Evolutionary conservation across 2,797 vertebrate species (phyloP).

Genomic region (Falco berigora): DNA sequence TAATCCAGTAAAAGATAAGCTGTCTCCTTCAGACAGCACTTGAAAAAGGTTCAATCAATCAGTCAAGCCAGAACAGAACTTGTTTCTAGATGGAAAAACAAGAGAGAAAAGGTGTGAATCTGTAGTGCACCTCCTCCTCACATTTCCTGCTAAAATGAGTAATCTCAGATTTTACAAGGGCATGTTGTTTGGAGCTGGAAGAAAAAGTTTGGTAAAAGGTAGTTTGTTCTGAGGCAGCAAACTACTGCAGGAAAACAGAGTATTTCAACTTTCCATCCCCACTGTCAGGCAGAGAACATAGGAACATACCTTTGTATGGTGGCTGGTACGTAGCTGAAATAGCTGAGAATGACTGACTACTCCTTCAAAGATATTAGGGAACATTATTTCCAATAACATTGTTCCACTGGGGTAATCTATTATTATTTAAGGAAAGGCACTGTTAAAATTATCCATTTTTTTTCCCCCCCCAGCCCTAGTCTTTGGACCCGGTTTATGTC

Average conservation of each 20-base stretch:
- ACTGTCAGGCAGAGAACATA: background rate
- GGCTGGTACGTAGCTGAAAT: background rate
- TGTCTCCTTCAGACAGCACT: slow-evolving; percentile 7
- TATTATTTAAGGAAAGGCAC: background rate
- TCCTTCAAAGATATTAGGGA: background rate
- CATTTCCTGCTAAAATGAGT: slow-evolving; percentile 22
- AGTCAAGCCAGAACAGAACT: slow-evolving; percentile 20
- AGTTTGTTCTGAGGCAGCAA: background rate
- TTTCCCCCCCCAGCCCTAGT: background rate
- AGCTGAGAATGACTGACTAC: background rate
- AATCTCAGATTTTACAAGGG: slow-evolving; percentile 16
- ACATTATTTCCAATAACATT: background rate
- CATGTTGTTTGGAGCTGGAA: background rate
- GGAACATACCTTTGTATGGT: background rate
- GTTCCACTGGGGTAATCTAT: background rate
- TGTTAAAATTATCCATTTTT: background rate
- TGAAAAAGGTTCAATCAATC: slow-evolving; percentile 39
- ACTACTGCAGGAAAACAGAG: background rate
- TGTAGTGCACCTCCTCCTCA: slow-evolving; percentile 1
- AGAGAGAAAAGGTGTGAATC: slow-evolving; percentile 53
- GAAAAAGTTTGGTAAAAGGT: slow-evolving; percentile 6
- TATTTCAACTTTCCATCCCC: background rate
- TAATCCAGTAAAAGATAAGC: slow-evolving; percentile 7
- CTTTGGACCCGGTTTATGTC: background rate
- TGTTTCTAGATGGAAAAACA: slow-evolving; percentile 24